Evolutionary conservation across 2,113 vertebrate species (phyloP), one percentile per base, ranked within the genome.

Genomic region (Trematomus loennbergii): DNA sequence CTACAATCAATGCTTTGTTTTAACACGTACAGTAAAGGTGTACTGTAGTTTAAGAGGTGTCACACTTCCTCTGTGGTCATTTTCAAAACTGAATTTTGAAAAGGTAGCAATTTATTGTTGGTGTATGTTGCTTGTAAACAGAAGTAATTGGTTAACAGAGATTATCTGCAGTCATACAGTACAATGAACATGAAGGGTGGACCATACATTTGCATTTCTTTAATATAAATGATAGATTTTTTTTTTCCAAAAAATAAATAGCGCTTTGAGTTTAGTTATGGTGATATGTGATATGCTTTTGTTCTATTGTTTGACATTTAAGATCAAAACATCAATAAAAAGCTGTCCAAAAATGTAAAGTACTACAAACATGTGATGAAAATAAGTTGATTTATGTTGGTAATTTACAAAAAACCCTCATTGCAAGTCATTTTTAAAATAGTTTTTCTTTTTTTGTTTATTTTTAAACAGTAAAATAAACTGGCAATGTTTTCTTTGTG

Each of bases 1-100:
- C 20, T 50, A 50, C 33, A 43, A 11, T 22, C 12, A 16, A 22
- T 25, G 18, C 18, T 82, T 54, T 79, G 20, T 78, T 70, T 83
- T 3, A 22, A 57, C 45, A 71, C 72, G 82, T 67, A 29, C 29
- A 29, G 29, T 29, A 65, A 55, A 25, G 6, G 25, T 22, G 15
- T 5, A 45, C 22, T 80, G 61, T 36, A 46, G 6, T 46, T 52
- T 45, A 12, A 69, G 25, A 36, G n/a, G 60, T 9, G 1, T 10
- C 22, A 1, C 4, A 54, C 20, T 77, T 67, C 77, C 10, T 52
- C 22, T 58, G 33, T 49, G 5, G 5, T 59, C 25, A 20, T 60
- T 49, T 72, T 9, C 36, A 40, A 29, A 29, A 29, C 29, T 29
- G 4, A 29, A 29, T 29, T 29, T 29, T 29, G 29, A 29, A 29